Conservation (phyloP, 2,113 vertebrate species). For the Eurypyga helias region DNA sequence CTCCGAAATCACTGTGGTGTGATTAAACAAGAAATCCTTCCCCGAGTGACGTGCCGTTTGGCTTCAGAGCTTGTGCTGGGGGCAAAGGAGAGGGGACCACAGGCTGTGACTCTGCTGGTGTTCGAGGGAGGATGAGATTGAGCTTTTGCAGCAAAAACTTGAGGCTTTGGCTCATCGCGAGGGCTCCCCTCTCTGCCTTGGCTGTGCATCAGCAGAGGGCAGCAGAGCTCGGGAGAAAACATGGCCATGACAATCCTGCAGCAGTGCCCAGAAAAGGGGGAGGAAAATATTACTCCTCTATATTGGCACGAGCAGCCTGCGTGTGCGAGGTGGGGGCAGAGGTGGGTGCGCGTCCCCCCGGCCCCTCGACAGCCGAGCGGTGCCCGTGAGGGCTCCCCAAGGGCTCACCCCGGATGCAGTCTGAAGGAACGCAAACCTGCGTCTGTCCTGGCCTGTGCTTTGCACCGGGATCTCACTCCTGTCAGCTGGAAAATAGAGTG, state of each 20-base stretch:
- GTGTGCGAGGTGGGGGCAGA: neutral
- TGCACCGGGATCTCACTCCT: neutral
- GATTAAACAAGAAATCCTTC: neutral
- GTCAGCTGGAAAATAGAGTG: fast-evolving
- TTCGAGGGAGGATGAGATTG: neutral
- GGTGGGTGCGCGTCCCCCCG: neutral
- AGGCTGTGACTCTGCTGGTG: neutral
- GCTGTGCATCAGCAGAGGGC: conserved; percentile 72
- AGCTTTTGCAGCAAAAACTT: neutral
- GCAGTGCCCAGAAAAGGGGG: neutral
- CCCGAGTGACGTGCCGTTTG: neutral
- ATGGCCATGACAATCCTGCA: neutral
- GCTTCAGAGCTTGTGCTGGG: neutral
- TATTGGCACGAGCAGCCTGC: fast-evolving
- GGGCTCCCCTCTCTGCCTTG: neutral
- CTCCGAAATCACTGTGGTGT: neutral
- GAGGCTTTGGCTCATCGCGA: neutral
- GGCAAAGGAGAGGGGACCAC: neutral
- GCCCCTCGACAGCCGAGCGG: neutral
- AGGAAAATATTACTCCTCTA: fast-evolving
- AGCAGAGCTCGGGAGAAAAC: conserved; percentile 51
- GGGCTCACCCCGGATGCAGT: fast-evolving
- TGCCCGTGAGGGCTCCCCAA: fast-evolving
- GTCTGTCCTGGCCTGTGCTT: neutral
- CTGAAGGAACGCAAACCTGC: neutral